phyloP scores from a whole-genome alignment of 2,888 invertebrate genomes.

The Acholoe squamosa region DNA sequence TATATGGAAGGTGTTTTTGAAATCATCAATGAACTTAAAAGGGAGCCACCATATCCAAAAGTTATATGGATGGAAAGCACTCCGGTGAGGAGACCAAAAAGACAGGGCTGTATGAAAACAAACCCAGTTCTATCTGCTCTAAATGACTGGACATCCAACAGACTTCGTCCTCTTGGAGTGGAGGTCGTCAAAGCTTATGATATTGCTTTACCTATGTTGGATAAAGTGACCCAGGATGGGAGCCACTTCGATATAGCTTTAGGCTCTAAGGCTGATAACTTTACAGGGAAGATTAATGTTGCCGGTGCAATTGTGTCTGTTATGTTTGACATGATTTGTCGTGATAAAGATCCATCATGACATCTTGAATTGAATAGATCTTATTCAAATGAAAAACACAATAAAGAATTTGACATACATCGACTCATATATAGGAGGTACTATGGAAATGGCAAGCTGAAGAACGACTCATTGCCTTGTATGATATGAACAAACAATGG shows the following conservation, averaged over 20 bases:
- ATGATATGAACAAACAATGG: too few relatives aligned
- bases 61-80: background rate
- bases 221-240: background rate
- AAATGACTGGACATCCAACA: slow-evolving; percentile 12
- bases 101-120: background rate
- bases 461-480: too few relatives aligned
- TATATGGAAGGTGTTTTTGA: slow-evolving; percentile 8
- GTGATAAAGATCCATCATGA: background rate
- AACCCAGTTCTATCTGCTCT: background rate
- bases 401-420: too few relatives aligned
- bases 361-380: too few relatives aligned
- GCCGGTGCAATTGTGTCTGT: background rate
- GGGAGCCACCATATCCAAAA: background rate
- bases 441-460: too few relatives aligned
- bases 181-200: background rate
- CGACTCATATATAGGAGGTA: too few relatives aligned
- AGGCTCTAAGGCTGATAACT: background rate
- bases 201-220: background rate
- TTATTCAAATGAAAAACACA: too few relatives aligned
- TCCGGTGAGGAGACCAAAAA: background rate
- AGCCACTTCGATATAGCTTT: background rate
- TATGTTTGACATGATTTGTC: background rate
- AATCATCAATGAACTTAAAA: background rate
- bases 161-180: background rate
- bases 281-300: background rate